Conservation (phyloP, 37 sponge, comb jelly and placozoan genomes). For the Hormiphora californensis region DNA sequence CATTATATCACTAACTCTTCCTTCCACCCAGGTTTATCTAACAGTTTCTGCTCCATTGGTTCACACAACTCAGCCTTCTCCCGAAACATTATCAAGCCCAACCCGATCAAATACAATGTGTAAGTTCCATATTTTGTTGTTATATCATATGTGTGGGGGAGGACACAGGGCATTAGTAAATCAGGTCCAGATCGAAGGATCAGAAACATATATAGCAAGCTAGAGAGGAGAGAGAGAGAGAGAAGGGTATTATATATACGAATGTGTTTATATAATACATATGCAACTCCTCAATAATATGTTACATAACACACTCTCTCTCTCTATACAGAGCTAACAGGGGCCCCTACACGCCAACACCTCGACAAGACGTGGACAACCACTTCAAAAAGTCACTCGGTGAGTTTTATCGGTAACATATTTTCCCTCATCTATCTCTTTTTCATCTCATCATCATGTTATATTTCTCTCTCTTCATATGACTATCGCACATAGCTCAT, state of each 20-base stretch:
- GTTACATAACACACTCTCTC: background rate
- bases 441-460: background rate
- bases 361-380: slow-evolving; percentile 12
- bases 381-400: slow-evolving; percentile 45
- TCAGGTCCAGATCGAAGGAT: too few species aligned
- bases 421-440: background rate
- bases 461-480: background rate
- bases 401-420: too few species aligned
- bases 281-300: background rate
- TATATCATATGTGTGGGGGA: too few species aligned
- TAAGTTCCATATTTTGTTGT: background rate
- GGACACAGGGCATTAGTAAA: too few species aligned
- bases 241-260: too few species aligned
- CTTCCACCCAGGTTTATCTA: background rate
- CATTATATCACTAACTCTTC: too few species aligned
- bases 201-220: too few species aligned
- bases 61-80: slow-evolving; percentile 36
- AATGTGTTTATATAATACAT: too few species aligned
- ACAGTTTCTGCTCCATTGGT: background rate
- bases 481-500: too few species aligned
- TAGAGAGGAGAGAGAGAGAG: too few species aligned
- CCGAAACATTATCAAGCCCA: slow-evolving; percentile 37
- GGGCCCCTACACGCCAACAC: slow-evolving; percentile 25
- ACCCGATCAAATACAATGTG: slow-evolving; percentile 37
- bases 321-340: slow-evolving; percentile 21